A percentile compares a stretch with the other conserved stretches of the same genome.
phyloP scores from a whole-genome alignment of 2,797 vertebrate species.

The Chaetophractus vellerosus region DNA sequence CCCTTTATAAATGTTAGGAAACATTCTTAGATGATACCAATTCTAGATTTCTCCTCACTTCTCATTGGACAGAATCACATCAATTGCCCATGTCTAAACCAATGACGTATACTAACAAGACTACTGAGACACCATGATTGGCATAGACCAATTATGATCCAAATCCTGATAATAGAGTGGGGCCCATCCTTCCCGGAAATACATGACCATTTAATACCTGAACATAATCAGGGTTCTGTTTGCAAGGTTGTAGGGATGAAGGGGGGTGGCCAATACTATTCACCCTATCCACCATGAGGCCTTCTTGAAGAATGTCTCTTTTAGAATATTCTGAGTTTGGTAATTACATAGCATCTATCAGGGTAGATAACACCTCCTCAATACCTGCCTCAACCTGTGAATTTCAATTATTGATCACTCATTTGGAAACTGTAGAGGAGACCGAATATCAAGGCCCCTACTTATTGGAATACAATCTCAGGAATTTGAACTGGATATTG shows the following conservation, averaged over 20 bases:
- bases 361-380: background rate
- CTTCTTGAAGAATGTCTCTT: background rate
- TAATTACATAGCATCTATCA: background rate
- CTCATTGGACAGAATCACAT: background rate
- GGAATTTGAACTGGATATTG: background rate
- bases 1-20: background rate
- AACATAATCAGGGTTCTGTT: conserved; percentile 11
- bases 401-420: background rate
- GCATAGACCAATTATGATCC: background rate
- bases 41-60: background rate
- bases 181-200: background rate
- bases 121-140: background rate
- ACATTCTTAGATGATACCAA: background rate
- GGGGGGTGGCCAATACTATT: background rate
- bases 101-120: background rate
- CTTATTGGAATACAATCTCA: background rate
- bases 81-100: background rate
- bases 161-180: background rate
- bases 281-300: background rate
- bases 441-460: background rate
- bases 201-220: background rate
- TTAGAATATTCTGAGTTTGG: conserved; percentile 11
- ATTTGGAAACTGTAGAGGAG: background rate
- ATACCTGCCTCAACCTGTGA: background rate
- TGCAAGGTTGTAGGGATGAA: background rate